Conservation (phyloP, 2,113 vertebrate genomes). For the Tilapia sparmanii region DNA sequence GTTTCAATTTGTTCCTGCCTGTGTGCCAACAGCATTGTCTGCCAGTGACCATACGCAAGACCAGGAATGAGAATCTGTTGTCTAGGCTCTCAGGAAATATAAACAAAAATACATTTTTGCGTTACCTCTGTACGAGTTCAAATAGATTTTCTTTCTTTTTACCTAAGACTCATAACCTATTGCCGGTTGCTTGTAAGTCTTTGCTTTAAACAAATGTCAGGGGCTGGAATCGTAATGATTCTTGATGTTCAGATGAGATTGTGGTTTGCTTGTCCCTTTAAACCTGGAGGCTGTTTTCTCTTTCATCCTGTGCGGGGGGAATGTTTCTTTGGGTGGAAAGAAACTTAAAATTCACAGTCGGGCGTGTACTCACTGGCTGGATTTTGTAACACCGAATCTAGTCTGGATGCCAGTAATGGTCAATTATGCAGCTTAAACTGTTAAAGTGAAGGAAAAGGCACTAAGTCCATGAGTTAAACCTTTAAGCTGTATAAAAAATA, state of each 20-base stretch:
- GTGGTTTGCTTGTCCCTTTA: not conserved
- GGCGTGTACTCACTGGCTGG: not conserved
- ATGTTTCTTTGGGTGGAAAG: not conserved
- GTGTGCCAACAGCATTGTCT: conserved; percentile 31
- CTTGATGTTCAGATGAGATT: not conserved
- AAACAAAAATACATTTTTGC: not conserved
- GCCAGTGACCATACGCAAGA: conserved; percentile 2
- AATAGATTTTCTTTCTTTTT: not conserved
- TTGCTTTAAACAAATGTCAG: not conserved
- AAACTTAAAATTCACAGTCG: not conserved
- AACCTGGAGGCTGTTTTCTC: not conserved
- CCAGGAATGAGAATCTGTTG: not conserved
- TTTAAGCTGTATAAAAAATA: not conserved
- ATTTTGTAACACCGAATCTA: not conserved
- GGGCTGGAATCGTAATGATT: not conserved
- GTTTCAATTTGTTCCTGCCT: conserved; percentile 42
- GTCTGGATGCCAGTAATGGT: not conserved
- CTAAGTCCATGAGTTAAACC: not conserved
- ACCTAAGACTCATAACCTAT: not conserved
- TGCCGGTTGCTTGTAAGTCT: not conserved
- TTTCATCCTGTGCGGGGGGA: not conserved
- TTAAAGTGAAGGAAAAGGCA: not conserved
- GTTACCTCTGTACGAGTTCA: not conserved
- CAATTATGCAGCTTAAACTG: not conserved
- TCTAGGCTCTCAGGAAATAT: not conserved